phyloP scores from a whole-genome alignment of 2,888 invertebrate genomes.

The Resseliella maxima region DNA sequence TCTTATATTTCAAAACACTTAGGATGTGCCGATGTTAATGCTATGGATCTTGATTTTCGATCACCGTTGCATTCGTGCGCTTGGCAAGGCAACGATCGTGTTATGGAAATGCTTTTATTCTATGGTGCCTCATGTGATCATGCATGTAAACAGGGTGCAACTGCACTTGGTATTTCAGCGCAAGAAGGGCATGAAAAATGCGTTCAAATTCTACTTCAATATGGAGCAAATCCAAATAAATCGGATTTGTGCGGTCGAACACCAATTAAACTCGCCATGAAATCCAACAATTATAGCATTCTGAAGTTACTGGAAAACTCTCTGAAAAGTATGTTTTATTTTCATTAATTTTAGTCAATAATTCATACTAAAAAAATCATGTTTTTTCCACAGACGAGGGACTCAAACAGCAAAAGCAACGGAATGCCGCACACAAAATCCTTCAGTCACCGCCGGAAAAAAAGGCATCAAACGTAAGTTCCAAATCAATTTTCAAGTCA shows the following conservation, averaged over 20 bases:
- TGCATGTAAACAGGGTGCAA: slow-evolving; percentile 95
- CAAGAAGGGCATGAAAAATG: slow-evolving; percentile 96
- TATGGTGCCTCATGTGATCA: slow-evolving; percentile 88
- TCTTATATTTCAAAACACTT: not conserved
- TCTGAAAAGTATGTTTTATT: slow-evolving; percentile 66
- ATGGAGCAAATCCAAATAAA: slow-evolving; percentile 87
- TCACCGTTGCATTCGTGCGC: slow-evolving; percentile 95
- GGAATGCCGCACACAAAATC: slow-evolving; percentile 63
- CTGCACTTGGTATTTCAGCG: slow-evolving; percentile 93
- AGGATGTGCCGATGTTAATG: slow-evolving; percentile 89
- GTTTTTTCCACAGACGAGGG: no score
- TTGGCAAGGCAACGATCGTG: slow-evolving; percentile 92
- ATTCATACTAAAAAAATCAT: no score
- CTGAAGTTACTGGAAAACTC: slow-evolving; percentile 82
- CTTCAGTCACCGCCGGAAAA: slow-evolving; percentile 67
- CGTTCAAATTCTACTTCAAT: slow-evolving; percentile 83
- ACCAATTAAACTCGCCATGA: slow-evolving; percentile 88
- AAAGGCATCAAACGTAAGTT: slow-evolving; percentile 60
- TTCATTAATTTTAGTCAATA: no score
- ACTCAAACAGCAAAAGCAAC: slow-evolving; percentile 63
- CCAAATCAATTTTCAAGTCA: no score
- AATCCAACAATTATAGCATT: slow-evolving; percentile 89
- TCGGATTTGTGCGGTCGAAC: slow-evolving; percentile 89
- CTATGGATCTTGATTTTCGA: slow-evolving; percentile 85
- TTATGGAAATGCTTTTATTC: slow-evolving; percentile 82